Evolutionary conservation across 2,797 vertebrate species (phyloP).

Genomic region (Poeciliopsis presidionis): DNA sequence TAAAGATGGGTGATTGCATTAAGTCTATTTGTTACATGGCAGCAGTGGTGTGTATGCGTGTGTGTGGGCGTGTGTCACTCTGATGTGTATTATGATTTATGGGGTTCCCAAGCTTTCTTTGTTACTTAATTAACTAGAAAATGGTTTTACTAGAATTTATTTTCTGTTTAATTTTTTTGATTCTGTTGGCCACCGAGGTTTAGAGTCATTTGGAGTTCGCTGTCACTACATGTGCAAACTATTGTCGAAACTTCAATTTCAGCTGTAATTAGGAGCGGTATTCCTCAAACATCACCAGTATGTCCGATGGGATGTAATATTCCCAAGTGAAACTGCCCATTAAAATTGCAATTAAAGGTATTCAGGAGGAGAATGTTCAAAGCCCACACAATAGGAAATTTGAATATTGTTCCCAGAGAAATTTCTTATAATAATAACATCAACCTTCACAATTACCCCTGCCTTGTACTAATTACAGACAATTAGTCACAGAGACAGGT

Average conservation of each 20-base stretch:
- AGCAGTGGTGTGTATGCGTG: constrained; percentile 31
- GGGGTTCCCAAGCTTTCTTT: constrained; percentile 70
- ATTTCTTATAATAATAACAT: constrained; percentile 54
- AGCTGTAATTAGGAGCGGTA: constrained; percentile 43
- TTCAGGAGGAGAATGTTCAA: constrained; percentile 29
- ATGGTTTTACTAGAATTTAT: constrained; percentile 31
- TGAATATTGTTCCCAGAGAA: constrained; percentile 55
- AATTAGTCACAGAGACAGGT: constrained; percentile 69
- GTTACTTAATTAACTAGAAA: constrained; percentile 71
- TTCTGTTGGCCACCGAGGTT: constrained; percentile 55
- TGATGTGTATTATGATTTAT: constrained; percentile 67
- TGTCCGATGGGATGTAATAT: constrained; percentile 38
- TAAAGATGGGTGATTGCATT: constrained; percentile 76
- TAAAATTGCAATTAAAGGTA: constrained; percentile 58
- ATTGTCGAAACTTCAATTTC: constrained; percentile 32
- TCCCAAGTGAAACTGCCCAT: constrained; percentile 44
- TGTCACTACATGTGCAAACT: constrained; percentile 6
- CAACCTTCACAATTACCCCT: constrained; percentile 66
- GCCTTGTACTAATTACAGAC: constrained; percentile 70
- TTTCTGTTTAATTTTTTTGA: constrained; percentile 48
- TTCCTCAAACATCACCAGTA: constrained; percentile 27
- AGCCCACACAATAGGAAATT: constrained; percentile 48
- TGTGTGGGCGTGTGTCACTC: constrained; percentile 12
- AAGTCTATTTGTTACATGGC: constrained; percentile 60
- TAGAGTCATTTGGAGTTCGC: constrained; percentile 57